Evolutionary conservation across 1,140 invertebrate species (phyloP), one percentile per base, ranked within the genome.

Genomic region (Leptopilina clavipes): DNA sequence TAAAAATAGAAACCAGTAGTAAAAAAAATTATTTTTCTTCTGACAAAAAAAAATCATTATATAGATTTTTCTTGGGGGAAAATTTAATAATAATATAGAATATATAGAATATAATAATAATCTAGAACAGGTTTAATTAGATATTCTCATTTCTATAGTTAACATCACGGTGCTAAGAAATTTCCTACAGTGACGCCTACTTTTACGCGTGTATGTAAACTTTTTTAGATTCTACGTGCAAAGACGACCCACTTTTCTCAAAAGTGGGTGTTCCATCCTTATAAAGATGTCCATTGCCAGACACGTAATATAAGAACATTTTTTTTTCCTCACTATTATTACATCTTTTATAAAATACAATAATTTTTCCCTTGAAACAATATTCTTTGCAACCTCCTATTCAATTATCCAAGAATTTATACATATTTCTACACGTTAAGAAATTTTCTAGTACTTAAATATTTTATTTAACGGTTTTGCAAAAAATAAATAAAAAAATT

Each of bases 231-330:
- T 10, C 59, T 31, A 65, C 22, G 25, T 65, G 59, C 22, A 65
- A 65, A 65, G 59, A 65, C 22, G 59, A 65, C 59, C 59, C 25
- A 65, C 59, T 65, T 65, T 37, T 65, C 59, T 65, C 22, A 25
- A 40, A 40, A n/a, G 59, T 65, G 59, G 59, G 59, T 65, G 59
- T 65, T 65, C 22, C 25, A 22, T 65, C 59, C 59, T 65, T 65
- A 65, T 65, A 37, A 65, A 65, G 59, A 65, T 65, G 59, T 65
- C 59, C 25, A 65, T 65, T 65, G 59, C 25, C 22, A 65, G 59
- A 65, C 59, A 65, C 22, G 22, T 65, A 65, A 65, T 65, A 65
- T 65, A 31, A 65, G 22, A 65, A 31, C 22, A 0, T 37, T 65
- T 65, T 37, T 65, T 37, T 31, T 65, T 65, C n/a, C 5, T n/a